phyloP scores from a whole-genome alignment of 2,888 invertebrate species.

The Lasioglossum pauxillum region DNA sequence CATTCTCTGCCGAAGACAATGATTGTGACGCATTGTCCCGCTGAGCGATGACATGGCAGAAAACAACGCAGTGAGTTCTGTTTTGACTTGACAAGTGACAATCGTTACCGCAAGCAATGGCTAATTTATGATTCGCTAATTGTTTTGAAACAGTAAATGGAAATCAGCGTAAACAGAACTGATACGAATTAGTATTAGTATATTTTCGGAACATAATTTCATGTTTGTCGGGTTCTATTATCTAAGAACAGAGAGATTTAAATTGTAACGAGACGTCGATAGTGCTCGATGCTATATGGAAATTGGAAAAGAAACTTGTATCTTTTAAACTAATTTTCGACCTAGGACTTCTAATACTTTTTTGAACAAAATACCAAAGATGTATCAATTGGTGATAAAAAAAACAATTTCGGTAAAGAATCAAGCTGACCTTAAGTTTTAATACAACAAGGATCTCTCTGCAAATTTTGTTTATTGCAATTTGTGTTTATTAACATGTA shows the following conservation, averaged over 20 bases:
- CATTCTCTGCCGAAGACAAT: neutral
- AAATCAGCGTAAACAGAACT: neutral
- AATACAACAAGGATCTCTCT: no score
- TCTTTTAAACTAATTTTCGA: no score
- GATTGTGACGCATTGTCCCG: slow-evolving; percentile 6
- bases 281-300: no score
- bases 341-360: no score
- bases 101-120: neutral
- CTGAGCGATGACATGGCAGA: neutral
- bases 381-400: no score
- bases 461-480: no score
- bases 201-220: neutral
- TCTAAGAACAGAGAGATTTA: neutral
- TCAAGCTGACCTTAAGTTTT: no score
- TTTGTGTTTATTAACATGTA: no score
- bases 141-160: neutral
- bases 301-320: no score
- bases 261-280: no score
- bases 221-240: neutral
- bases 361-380: no score
- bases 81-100: neutral
- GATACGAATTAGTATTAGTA: neutral
- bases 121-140: neutral
- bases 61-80: neutral
- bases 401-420: no score